Evolutionary conservation across 64 coral and sea anemone genomes (phyloP), one percentile per base, ranked within the genome.

Genomic region (Montipora cactus): DNA sequence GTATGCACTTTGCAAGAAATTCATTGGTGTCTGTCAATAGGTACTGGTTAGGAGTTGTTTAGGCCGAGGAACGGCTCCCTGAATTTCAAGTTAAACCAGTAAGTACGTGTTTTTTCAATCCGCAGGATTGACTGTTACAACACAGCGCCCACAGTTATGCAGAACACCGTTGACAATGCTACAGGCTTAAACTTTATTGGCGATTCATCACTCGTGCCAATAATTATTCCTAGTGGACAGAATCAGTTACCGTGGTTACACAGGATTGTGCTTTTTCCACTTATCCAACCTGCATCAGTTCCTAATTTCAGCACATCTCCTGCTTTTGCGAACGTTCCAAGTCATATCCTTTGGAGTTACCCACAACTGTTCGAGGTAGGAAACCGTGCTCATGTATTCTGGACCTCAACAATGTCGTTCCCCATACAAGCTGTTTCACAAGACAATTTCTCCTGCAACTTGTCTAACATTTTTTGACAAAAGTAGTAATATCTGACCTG

Each of bases 181-280:
- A 13, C 74, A 44, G 74, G 74, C 3, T 76, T 76, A 10, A 76
- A 76, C 74, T 37, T 7, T 15, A 47, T 46, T 46, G 13, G 23
- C 9, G 25, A 25, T 13, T 25, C 37, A 46, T 37, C 74, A 4
- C 5, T 73, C 0, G 69, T 10, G 20, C 69, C 69, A 23, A 44
- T 76, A 44, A 37, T 76, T 76, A 37, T 9, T 10, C 5, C 28
- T 2, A 10, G 37, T 1, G 74, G 74, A 46, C 74, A 44, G 8
- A 25, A 76, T 76, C 74, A 76, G 74, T 76, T 76, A 12, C 25
- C 74, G 1, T 76, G 74, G 74, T 45, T 76, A 46, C 74, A 76
- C 1, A 76, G 28, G 23, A 7, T 76, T 28, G 74, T 76, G 8
- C 23, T 76, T 14, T 76, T 76, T 46, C 37, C 28, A 44, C 74